Conservation (phyloP, 1,140 invertebrate genomes). For the Drosophila pectinifera region DNA sequence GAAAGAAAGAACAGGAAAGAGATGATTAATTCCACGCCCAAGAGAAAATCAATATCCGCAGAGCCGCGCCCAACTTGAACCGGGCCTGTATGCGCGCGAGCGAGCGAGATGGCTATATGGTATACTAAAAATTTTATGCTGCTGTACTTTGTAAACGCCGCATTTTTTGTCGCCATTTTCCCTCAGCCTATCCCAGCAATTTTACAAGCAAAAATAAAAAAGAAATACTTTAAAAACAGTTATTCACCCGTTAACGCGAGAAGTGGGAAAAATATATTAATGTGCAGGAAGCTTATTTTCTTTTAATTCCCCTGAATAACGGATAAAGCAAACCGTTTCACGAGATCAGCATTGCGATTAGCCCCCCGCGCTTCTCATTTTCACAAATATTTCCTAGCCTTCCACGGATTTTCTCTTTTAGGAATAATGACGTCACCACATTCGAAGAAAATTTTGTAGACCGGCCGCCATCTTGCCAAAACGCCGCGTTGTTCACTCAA, state of each 20-base stretch:
- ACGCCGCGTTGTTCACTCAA: background rate
- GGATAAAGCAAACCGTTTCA: background rate
- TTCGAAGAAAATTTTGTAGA: conserved; percentile 2
- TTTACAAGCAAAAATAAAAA: background rate
- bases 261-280: too few relatives aligned
- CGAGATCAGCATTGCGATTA: background rate
- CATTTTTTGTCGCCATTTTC: conserved; percentile 14
- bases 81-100: conserved; percentile 7
- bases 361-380: background rate
- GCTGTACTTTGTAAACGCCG: conserved; percentile 9
- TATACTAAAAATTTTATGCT: conserved; percentile 33
- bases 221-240: background rate
- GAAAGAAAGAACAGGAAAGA: background rate
- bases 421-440: conserved; percentile 60
- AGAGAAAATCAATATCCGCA: conserved; percentile 59
- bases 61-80: conserved; percentile 54
- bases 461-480: conserved; percentile 23
- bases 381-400: background rate
- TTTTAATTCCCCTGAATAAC: background rate
- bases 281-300: background rate
- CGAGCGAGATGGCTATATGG: conserved; percentile 12
- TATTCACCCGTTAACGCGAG: background rate
- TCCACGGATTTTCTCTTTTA: background rate
- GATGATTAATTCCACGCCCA: conserved; percentile 24
- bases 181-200: background rate